Evolutionary conservation across 2,797 vertebrate species (phyloP).

Genomic region (Heterohyrax brucei): DNA sequence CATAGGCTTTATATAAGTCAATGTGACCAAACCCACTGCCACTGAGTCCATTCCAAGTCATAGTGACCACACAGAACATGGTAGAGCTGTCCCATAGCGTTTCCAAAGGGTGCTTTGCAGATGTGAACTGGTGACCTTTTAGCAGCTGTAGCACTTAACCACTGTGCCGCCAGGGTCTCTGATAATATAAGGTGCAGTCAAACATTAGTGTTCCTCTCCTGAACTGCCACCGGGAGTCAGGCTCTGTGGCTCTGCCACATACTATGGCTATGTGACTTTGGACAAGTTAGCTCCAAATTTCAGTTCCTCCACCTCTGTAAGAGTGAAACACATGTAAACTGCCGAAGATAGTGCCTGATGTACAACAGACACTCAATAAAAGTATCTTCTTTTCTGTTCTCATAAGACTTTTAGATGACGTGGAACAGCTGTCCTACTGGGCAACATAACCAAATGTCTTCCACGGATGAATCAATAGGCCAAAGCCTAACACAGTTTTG

Average conservation of each 20-base stretch:
- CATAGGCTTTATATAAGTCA: neutral
- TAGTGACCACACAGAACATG: too few relatives aligned
- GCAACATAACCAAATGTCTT: neutral
- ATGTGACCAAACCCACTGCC: neutral
- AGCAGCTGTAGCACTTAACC: too few relatives aligned
- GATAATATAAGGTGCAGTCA: neutral
- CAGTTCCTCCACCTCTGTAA: neutral
- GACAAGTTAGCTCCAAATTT: neutral
- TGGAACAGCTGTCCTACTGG: neutral
- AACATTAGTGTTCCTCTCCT: neutral
- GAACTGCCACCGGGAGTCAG: neutral
- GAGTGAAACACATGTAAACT: neutral
- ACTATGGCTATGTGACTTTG: neutral
- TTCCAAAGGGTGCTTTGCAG: too few relatives aligned
- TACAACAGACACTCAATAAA: too few relatives aligned
- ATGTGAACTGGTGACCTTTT: too few relatives aligned
- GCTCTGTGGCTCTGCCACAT: neutral
- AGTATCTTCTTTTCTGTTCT: conserved; percentile 47
- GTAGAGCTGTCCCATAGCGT: too few relatives aligned
- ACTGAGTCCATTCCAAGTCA: too few relatives aligned
- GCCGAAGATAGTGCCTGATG: too few relatives aligned
- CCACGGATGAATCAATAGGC: neutral
- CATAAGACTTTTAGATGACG: neutral
- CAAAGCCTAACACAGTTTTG: neutral
- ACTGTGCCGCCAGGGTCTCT: too few relatives aligned